Percentiles rank a stretch among this genome's conserved stretches.
These are phyloP conservation scores for Nebria ingens DNA, from an alignment of 1,140 invertebrate genomes.

Conservation along the genomic window DNA sequence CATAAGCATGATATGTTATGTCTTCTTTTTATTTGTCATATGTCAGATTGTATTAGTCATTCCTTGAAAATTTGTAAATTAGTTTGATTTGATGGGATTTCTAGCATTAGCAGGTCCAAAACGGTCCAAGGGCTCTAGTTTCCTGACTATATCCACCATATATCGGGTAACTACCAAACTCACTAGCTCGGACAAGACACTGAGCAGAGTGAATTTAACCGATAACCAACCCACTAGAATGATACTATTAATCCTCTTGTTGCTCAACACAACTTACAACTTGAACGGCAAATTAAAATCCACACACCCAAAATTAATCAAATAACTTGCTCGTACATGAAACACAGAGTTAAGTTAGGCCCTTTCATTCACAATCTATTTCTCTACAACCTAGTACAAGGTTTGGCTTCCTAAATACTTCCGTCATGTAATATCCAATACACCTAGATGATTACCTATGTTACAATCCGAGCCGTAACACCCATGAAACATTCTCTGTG, in stretches of 20 bases:
- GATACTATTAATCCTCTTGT: neutral
- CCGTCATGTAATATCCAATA: neutral
- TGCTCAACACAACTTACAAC: no score
- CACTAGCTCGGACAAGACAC: slow-evolving; percentile 5
- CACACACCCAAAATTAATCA: neutral
- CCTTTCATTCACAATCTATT: neutral
- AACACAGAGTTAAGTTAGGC: neutral
- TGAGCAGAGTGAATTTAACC: neutral
- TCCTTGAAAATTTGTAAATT: no score
- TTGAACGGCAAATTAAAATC: neutral
- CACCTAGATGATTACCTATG: neutral
- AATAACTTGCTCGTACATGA: slow-evolving; percentile 1
- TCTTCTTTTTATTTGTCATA: no score
- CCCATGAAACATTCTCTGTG: slow-evolving; percentile 1
- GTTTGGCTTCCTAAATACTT: neutral
- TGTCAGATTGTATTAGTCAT: no score
- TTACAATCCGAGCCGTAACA: neutral
- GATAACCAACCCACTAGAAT: neutral
- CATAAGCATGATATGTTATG: no score
- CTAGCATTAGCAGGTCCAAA: neutral
- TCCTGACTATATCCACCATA: slow-evolving; percentile 1
- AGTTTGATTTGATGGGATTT: no score
- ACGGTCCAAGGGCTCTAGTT: slow-evolving; percentile 2
- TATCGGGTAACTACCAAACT: slow-evolving; percentile 4
- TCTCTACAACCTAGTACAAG: neutral